Conservation (phyloP, 2,888 invertebrate species). For the Ganaspis brasiliensis region DNA sequence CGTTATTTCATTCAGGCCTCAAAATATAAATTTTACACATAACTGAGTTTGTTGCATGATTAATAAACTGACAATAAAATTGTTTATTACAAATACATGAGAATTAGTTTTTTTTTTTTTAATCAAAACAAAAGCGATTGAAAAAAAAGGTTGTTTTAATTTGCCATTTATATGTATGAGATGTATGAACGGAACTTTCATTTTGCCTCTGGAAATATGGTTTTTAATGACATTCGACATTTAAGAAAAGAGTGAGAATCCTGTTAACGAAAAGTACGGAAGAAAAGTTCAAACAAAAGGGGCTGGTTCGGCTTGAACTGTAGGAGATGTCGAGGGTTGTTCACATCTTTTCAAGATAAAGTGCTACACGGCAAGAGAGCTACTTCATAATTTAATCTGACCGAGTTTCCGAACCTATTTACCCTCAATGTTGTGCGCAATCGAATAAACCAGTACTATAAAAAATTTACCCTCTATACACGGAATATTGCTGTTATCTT, state of each 20-base stretch:
- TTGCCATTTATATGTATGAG: background rate
- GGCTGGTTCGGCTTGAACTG: background rate
- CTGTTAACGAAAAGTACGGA: background rate
- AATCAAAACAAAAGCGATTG: background rate
- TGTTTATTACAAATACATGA: no score
- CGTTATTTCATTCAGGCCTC: no score
- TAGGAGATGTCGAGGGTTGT: slow-evolving; percentile 19
- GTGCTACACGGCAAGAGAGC: slow-evolving; percentile 15
- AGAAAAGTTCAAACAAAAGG: background rate
- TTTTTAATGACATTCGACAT: slow-evolving; percentile 10
- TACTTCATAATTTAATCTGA: slow-evolving; percentile 30
- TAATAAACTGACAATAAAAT: no score
- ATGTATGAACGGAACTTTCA: background rate
- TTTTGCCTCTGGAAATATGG: background rate
- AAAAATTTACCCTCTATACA: background rate
- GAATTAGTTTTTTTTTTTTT: no score
- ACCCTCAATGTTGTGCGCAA: slow-evolving; percentile 4
- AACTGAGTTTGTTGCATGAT: no score
- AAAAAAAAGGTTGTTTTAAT: background rate
- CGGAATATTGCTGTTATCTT: background rate
- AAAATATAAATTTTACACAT: no score
- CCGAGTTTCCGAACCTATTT: slow-evolving; percentile 10
- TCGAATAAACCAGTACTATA: slow-evolving; percentile 6
- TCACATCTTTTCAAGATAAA: slow-evolving; percentile 25
- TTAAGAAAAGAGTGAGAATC: background rate